A percentile compares a stretch with the other conserved stretches of the same genome.
phyloP scores from a whole-genome alignment of 2,113 vertebrate genomes.

The Dendropsophus ebraccatus region DNA sequence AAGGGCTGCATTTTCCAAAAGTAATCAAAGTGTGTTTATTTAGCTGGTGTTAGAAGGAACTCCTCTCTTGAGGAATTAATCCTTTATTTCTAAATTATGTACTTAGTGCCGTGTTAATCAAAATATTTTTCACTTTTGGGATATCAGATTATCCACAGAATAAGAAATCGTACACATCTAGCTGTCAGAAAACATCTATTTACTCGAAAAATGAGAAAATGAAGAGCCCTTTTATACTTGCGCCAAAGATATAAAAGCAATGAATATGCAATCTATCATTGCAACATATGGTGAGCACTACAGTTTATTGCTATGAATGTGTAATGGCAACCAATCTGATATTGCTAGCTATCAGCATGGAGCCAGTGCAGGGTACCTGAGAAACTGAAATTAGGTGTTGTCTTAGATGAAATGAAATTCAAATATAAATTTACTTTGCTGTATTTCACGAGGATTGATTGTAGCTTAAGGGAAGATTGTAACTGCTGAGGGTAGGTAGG shows the following conservation, averaged over 20 bases:
- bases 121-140: constrained; percentile 54
- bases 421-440: constrained; percentile 1
- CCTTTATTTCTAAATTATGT: constrained; percentile 21
- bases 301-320: constrained; percentile 49
- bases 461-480: not conserved
- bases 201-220: constrained; percentile 52
- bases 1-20: constrained; percentile 16
- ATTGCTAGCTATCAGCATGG: constrained; percentile 29
- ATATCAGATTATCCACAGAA: constrained; percentile 43
- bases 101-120: constrained; percentile 46
- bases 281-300: constrained; percentile 56
- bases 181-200: constrained; percentile 43
- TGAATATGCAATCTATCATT: constrained; percentile 56
- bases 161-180: constrained; percentile 29
- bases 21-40: constrained; percentile 26
- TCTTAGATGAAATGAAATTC: constrained; percentile 18
- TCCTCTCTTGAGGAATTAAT: constrained; percentile 28
- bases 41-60: constrained; percentile 14
- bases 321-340: constrained; percentile 21
- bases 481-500: not conserved
- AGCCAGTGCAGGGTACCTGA: constrained; percentile 19
- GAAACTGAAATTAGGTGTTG: constrained; percentile 16
- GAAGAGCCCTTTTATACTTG: constrained; percentile 47
- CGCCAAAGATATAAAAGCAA: constrained; percentile 49
- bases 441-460: not conserved